Base-by-base conservation (phyloP, 1,140 invertebrate genomes). In the Bathynomus jamesi region DNA sequence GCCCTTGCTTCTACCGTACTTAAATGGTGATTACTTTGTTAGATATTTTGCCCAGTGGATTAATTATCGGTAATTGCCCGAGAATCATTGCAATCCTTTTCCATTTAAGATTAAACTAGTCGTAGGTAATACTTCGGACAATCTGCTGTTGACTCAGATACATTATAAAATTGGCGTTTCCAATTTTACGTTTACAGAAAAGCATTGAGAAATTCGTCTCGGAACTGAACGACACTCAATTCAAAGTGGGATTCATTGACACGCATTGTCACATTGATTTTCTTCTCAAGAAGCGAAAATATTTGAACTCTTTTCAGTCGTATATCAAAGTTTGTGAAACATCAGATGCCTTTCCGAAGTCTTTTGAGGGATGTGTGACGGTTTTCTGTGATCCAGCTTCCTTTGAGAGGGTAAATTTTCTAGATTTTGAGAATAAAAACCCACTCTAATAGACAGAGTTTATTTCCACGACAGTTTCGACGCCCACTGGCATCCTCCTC, bases 181-280 rank as follows among this genome's bases (percentile, higher is more conserved):
- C n/a, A n/a, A n/a, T n/a, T n/a, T 40, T 40, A 40, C 17, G 7
- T 8, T 40, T 40, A 40, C 17, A 8, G 17, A 40, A 40, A 17
- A 17, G 17, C 32, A 40, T 40, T 8, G 32, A 40, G 32, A 17
- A 40, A 17, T 17, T 8, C 32, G 17, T 40, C 7, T 17, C 7
- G 32, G 7, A 17, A 17, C 17, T 40, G 32, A 40, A 40, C 17
- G 32, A 40, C 7, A 40, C 32, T 8, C 7, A 40, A 40, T 40
- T 40, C 17, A 7, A 40, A 17, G 71, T 76, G 10, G 71, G 71
- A 3, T 83, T 81, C 69, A 80, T 84, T 53, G 83, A 84, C 75
- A 79, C 81, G 5, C 83, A 84, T 70, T 84, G 83, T 70, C 83
- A 84, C 73, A 64, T 84, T 11, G 83, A 84, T 72, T 81, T 84